Evolutionary conservation across 1,140 invertebrate genomes (phyloP), one percentile per base, ranked within the genome.

Genomic region (Drosophila funebris): DNA sequence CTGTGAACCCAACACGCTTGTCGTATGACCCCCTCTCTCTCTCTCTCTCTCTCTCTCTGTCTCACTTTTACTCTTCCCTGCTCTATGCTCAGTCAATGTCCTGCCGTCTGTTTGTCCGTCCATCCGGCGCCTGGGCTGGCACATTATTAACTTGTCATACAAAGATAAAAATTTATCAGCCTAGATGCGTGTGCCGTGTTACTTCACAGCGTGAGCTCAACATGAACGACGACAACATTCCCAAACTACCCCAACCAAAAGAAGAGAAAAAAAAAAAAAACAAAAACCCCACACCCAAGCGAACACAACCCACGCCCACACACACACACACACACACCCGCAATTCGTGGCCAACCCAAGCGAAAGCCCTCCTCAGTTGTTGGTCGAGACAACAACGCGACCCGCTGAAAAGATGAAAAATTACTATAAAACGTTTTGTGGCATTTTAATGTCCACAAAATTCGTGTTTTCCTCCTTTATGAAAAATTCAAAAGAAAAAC

Each of bases 401-500:
- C 27, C 53, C 73, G 82, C 36, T 62, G 84, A 83, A 82, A 90
- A 85, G 72, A 84, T 90, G 85, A 90, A 90, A 90, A 90, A 90
- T 90, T 90, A 90, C 85, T 90, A 90, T 90, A 81, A 90, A 90
- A 90, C 85, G 87, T 82, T 90, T 90, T 90, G 87, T 82, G 87
- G 85, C 87, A 89, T 89, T 84, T 81, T 85, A 90, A 90, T 90
- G 85, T 85, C 81, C 81, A 85, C 82, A 77, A 71, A 74, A 87
- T 63, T 74, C 80, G 73, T 72, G 54, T 53, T 66, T 64, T 46
- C 46, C 36, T 43, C 20, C 71, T 54, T 75, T 78, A 82, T 73
- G 64, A 84, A 81, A 78, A 77, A 89, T 85, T 75, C 82, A 88
- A 88, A 87, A 56, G 70, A 75, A 80, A 90, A 85, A 75, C 77